Evolutionary conservation across 92 coral and sea anemone genomes (phyloP).

Genomic region (Virgularia gustaviana): DNA sequence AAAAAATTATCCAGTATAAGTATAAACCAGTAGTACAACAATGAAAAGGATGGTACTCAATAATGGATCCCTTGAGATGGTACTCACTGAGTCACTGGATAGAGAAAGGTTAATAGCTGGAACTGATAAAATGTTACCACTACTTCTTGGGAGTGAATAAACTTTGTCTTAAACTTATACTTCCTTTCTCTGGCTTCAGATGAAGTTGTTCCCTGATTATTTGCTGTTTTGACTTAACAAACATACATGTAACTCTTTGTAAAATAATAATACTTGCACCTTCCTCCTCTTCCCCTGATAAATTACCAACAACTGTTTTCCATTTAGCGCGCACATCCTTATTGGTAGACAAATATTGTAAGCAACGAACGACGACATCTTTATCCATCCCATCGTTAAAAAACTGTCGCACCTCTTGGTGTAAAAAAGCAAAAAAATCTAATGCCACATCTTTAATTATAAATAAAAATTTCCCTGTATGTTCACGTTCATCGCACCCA

Average conservation of each 20-base stretch:
- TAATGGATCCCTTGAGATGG: no score
- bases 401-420: constrained; percentile 1
- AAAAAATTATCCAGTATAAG: no score
- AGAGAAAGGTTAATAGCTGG: no score
- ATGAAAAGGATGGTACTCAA: no score
- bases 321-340: neutral
- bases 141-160: no score
- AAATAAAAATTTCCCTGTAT: constrained; percentile 10
- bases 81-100: no score
- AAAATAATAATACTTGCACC: constrained; percentile 19
- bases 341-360: neutral
- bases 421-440: constrained; percentile 11
- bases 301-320: neutral
- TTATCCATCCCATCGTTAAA: neutral
- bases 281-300: neutral
- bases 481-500: neutral
- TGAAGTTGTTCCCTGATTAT: constrained; percentile 45
- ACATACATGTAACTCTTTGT: constrained; percentile 22
- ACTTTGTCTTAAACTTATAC: neutral
- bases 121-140: no score
- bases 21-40: no score
- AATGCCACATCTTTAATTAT: neutral
- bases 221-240: constrained; percentile 46
- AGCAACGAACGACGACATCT: neutral
- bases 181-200: constrained; percentile 38